Evolutionary conservation across 2,113 vertebrate species (phyloP), one percentile per base, ranked within the genome.

Genomic region (Peromyscus leucopus): DNA sequence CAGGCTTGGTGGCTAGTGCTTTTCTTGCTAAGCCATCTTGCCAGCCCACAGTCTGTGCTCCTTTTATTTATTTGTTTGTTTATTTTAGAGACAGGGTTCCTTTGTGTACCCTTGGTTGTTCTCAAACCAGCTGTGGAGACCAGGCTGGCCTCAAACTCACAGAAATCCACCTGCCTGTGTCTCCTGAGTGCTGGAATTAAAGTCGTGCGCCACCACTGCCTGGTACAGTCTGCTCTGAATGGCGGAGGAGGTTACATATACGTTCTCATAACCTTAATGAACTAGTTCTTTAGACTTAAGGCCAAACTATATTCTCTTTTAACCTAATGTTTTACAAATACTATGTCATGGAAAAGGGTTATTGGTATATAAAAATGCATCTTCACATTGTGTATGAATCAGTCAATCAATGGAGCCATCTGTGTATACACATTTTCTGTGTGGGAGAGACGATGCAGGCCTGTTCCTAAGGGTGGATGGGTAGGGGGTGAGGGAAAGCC

Each of bases 361-460:
- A 65, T 61, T 94, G 48, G 28, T 61, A 22, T 42, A 21, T 7
- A 19, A 51, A 51, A 51, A 24, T 57, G 6, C 3, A 39, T 92
- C 74, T 90, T 67, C 84, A 51, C 1, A 22, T 55, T 82, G 63
- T 83, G 89, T 93, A 1, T 91, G 39, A 61, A 15, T 13, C 61
- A 61, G 12, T 28, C 19, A 16, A 59, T 36, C 46, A 55, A 6
- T 0, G 16, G 63, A 39, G 4, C 26, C 48, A 61, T 42, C 65
- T n/a, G 2, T n/a, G 59, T 13, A 2, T 4, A 65, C 15, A 39
- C 16, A 5, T 65, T 65, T 86, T 76, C 16, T 31, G 5, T 67
- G 33, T 28, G 46, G 46, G 95, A 94, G 80, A 93, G 63, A 3
- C 72, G 96, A 95, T 95, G 94, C 4, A 46, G 91, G 97, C 96